A percentile compares a stretch with the other conserved stretches of the same genome.
Evolutionary conservation across 1,140 invertebrate genomes (phyloP).

Genomic region (Panonychus citri): DNA sequence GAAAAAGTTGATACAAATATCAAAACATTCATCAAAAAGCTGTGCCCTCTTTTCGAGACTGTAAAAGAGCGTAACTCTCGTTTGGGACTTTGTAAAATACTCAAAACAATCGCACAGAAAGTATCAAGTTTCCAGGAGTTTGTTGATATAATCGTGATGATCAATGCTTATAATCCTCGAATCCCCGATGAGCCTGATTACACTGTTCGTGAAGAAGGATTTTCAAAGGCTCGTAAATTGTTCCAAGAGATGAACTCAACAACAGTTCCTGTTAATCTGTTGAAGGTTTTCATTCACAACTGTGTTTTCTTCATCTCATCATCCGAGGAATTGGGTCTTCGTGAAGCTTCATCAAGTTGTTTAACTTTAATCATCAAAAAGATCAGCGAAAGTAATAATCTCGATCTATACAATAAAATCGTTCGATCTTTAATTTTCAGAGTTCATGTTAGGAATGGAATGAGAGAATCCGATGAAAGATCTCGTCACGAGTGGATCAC

Average conservation of each 20-base stretch:
- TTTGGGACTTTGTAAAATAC: conserved; percentile 17
- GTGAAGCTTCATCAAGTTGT: conserved; percentile 47
- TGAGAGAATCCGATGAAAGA: conserved; percentile 12
- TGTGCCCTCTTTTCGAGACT: conserved; percentile 4
- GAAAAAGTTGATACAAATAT: neutral
- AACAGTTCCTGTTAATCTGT: conserved; percentile 24
- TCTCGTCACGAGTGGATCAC: conserved; percentile 46
- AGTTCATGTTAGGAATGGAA: conserved; percentile 10
- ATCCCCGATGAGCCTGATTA: conserved; percentile 83
- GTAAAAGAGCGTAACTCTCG: conserved; percentile 16
- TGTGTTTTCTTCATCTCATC: conserved; percentile 50
- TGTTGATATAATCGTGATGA: conserved; percentile 31
- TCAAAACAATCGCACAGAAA: conserved; percentile 15
- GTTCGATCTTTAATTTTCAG: conserved; percentile 9
- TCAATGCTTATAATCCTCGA: conserved; percentile 63
- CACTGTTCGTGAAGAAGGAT: conserved; percentile 40
- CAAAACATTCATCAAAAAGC: neutral
- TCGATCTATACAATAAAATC: conserved; percentile 6
- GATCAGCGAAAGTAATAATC: conserved; percentile 17
- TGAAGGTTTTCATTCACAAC: conserved; percentile 49
- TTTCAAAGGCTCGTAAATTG: conserved; percentile 32
- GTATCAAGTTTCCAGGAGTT: conserved; percentile 21
- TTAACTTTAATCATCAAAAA: conserved; percentile 36
- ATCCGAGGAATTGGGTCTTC: conserved; percentile 55
- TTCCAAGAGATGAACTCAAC: conserved; percentile 32